A percentile compares a stretch with the other conserved stretches of the same genome.
Conservation (phyloP, 1,140 invertebrate species). For the Pseudomyrmex gracilis region DNA sequence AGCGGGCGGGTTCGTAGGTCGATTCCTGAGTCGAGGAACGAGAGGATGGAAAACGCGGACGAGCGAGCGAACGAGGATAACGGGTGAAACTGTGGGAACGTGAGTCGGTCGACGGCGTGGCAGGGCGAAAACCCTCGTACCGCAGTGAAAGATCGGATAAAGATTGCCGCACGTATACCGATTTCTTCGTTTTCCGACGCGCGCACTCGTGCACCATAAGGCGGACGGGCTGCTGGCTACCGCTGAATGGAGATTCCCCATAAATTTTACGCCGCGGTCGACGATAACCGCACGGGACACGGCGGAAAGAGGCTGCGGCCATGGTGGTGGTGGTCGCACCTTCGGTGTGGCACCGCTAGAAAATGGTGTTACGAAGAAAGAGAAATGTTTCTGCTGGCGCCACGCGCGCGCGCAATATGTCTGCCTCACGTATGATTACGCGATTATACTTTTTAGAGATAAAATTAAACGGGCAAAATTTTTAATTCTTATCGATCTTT, state of each 20-base stretch:
- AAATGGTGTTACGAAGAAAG: conserved; percentile 19
- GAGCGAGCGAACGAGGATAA: background rate
- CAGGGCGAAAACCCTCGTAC: background rate
- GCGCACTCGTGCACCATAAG: conserved; percentile 32
- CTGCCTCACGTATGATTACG: background rate
- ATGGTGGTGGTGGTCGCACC: background rate
- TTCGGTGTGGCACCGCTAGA: conserved; percentile 5
- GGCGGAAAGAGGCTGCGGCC: conserved; percentile 23
- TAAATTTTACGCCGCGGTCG: conserved; percentile 59
- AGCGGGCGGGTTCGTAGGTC: background rate
- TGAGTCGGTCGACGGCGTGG: conserved; percentile 10
- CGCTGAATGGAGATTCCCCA: conserved; percentile 46
- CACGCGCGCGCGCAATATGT: background rate
- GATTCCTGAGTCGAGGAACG: background rate
- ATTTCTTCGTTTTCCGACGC: conserved; percentile 49
- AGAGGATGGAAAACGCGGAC: background rate
- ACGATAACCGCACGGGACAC: conserved; percentile 32
- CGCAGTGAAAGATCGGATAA: conserved; percentile 77
- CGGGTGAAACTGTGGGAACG: conserved; percentile 14
- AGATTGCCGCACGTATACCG: conserved; percentile 77
- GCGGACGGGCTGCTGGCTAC: conserved; percentile 5
- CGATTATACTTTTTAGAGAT: conserved; percentile 23
- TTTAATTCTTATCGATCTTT: background rate
- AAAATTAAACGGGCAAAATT: conserved; percentile 16
- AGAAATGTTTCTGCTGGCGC: conserved; percentile 18